phyloP scores from a whole-genome alignment of 2,888 invertebrate species.

The Xylota sylvarum region DNA sequence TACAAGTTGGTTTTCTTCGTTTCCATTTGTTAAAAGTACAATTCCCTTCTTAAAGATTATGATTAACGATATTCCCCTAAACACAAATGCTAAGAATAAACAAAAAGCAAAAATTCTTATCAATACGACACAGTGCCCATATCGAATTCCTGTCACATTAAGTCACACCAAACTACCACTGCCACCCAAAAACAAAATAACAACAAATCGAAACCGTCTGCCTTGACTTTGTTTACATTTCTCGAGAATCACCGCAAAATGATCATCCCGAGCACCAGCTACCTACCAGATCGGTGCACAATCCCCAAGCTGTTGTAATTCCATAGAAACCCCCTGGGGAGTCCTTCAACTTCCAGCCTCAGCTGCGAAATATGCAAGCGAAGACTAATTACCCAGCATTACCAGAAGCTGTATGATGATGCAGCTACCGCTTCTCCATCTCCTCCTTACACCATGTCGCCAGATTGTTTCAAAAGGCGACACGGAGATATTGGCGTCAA shows the following conservation, averaged over 20 bases:
- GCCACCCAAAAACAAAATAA: slow-evolving; percentile 36
- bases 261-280: slow-evolving; percentile 45
- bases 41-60: background rate
- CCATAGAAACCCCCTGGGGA: slow-evolving; percentile 73
- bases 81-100: slow-evolving; percentile 60
- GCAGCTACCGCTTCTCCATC: background rate
- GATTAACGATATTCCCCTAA: background rate
- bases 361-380: slow-evolving; percentile 55
- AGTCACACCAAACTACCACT: slow-evolving; percentile 21
- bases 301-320: slow-evolving; percentile 19
- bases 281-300: slow-evolving; percentile 51
- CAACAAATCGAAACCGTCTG: slow-evolving; percentile 12
- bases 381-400: slow-evolving; percentile 73
- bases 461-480: slow-evolving; percentile 45
- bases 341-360: slow-evolving; percentile 44
- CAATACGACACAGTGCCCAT: slow-evolving; percentile 50
- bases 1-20: background rate
- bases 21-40: too few relatives aligned
- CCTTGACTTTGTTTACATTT: slow-evolving; percentile 61
- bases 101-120: slow-evolving; percentile 56
- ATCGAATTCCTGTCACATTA: slow-evolving; percentile 64
- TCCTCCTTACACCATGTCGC: background rate
- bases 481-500: slow-evolving; percentile 64
- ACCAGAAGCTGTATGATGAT: slow-evolving; percentile 50
- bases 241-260: slow-evolving; percentile 51